These are phyloP conservation scores for Borostomias antarcticus DNA, from an alignment of 2,797 vertebrate genomes.

Conservation along the genomic window DNA sequence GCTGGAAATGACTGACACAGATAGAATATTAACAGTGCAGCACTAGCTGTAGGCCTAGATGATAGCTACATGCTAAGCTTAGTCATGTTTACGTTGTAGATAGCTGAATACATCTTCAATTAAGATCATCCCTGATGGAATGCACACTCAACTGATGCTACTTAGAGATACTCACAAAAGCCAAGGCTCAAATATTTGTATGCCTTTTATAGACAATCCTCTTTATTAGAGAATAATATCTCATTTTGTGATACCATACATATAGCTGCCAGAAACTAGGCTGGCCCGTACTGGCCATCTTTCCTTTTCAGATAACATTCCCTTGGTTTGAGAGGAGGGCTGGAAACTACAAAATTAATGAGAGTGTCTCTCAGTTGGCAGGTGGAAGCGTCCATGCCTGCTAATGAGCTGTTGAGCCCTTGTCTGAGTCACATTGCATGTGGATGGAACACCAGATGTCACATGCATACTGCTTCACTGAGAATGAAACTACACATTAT, in stretches of 20 bases:
- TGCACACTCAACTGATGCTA: conserved; percentile 50
- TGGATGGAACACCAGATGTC: conserved; percentile 61
- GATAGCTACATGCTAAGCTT: conserved; percentile 15
- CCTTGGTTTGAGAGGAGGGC: conserved; percentile 43
- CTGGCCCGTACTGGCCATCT: conserved; percentile 20
- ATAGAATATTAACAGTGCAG: conserved; percentile 20
- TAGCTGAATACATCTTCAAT: conserved; percentile 42
- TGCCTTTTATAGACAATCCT: conserved; percentile 30
- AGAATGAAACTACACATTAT: conserved; percentile 42
- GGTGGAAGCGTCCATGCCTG: conserved; percentile 45
- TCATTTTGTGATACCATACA: conserved; percentile 31
- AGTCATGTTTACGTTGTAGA: conserved; percentile 40
- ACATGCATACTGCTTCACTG: conserved; percentile 36
- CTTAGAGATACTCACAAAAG: conserved; percentile 35
- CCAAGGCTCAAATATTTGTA: conserved; percentile 22
- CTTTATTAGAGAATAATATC: conserved; percentile 37
- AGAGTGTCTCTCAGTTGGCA: conserved; percentile 42
- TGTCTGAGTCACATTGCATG: conserved; percentile 20
- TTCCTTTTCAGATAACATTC: conserved; percentile 51
- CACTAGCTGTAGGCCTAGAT: conserved; percentile 22
- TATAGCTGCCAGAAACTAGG: conserved; percentile 15
- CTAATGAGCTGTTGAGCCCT: conserved; percentile 51
- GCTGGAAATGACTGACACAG: conserved; percentile 31
- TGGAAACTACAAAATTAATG: conserved; percentile 48
- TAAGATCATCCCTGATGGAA: conserved; percentile 40